Percentiles rank a stretch among this genome's conserved stretches.
These are phyloP conservation scores for Esox lucius DNA, from an alignment of 2,797 vertebrate genomes.

Conservation along the genomic window DNA sequence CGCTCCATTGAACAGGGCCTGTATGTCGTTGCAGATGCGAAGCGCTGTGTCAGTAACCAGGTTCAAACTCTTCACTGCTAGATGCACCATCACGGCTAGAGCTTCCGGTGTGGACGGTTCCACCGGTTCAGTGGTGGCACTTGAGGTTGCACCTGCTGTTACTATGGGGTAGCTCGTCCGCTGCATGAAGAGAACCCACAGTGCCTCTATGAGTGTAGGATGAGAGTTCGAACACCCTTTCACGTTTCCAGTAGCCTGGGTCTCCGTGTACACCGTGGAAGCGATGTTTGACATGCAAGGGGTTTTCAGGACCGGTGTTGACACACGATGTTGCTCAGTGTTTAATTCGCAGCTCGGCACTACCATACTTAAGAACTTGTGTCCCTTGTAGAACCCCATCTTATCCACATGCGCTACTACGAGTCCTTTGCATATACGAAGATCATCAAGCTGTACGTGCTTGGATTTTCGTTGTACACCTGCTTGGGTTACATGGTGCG, in stretches of 20 bases:
- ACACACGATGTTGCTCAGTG: no score
- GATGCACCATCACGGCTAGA: conserved; percentile 11
- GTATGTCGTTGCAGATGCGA: conserved; percentile 6
- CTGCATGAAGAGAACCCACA: conserved; percentile 11
- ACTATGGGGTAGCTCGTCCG: neutral
- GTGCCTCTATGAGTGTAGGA: conserved; percentile 3
- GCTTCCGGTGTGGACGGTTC: no score
- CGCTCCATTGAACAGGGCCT: neutral
- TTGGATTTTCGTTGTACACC: neutral
- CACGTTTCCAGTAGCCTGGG: neutral
- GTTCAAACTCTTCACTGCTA: conserved; percentile 6
- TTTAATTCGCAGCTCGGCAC: neutral
- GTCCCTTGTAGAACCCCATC: neutral
- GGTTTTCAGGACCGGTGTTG: neutral
- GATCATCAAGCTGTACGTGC: rapidly evolving
- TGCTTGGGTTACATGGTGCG: no score
- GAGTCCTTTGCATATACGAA: neutral
- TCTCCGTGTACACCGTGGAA: neutral
- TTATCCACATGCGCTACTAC: neutral
- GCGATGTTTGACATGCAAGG: conserved; percentile 6
- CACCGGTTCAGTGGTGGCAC: no score
- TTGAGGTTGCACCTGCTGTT: neutral
- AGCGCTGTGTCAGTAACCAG: neutral
- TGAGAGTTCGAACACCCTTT: neutral
- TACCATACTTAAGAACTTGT: neutral